Evolutionary conservation across 2,797 vertebrate genomes (phyloP).

Genomic region (Cheirogaleus major): DNA sequence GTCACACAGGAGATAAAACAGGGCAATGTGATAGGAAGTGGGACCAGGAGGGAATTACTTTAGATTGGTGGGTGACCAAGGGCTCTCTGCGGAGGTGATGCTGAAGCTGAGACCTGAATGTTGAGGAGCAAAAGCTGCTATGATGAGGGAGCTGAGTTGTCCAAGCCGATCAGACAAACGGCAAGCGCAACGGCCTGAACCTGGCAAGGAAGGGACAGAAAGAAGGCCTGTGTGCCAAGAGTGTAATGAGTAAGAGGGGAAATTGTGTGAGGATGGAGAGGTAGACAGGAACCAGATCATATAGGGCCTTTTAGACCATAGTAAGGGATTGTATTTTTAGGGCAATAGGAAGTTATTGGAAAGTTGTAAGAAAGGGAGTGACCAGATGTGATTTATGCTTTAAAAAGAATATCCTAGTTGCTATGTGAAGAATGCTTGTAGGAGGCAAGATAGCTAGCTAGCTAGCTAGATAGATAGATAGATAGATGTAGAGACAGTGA

Average conservation of each 20-base stretch:
- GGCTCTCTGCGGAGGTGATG: not conserved
- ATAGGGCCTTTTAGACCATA: not conserved
- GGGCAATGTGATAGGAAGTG: not conserved
- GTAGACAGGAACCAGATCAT: not conserved
- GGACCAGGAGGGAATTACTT: not conserved
- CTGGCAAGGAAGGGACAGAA: not conserved
- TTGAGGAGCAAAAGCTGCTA: not conserved
- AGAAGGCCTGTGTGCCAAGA: not conserved
- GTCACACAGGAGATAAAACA: not conserved
- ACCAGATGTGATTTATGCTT: not conserved
- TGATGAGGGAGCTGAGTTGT: not conserved
- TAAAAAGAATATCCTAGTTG: not conserved
- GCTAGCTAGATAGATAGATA: not conserved
- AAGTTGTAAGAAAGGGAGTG: not conserved
- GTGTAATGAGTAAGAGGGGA: not conserved
- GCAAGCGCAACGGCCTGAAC: not conserved
- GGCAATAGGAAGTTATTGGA: not conserved
- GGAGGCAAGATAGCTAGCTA: not conserved
- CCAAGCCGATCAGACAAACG: not conserved
- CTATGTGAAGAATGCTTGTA: not conserved
- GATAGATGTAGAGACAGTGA: not conserved
- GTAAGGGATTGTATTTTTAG: not conserved
- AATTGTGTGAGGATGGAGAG: not conserved
- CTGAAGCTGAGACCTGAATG: not conserved
- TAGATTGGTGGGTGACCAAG: not conserved